These are phyloP conservation scores for Bothrops jararaca DNA, from an alignment of 2,113 vertebrate species.

Conservation along the genomic window DNA sequence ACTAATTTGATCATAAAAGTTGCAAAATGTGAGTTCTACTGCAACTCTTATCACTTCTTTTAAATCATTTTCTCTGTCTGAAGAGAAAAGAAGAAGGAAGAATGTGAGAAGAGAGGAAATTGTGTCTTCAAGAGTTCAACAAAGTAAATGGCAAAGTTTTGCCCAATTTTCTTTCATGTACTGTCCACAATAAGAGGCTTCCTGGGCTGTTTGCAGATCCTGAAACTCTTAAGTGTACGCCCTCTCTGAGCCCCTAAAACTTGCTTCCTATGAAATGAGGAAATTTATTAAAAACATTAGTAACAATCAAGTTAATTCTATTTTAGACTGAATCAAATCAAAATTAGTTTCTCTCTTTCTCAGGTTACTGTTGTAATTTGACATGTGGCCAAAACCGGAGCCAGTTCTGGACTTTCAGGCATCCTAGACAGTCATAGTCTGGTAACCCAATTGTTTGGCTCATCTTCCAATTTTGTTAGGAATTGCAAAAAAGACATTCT, in stretches of 20 bases:
- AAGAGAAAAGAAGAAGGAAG: not conserved
- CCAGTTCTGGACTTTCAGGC: not conserved
- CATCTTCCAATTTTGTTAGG: not conserved
- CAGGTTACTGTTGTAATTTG: not conserved
- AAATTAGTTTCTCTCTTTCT: not conserved
- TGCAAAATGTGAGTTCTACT: not conserved
- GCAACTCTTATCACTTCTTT: not conserved
- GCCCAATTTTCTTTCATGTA: not conserved
- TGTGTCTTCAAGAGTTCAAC: not conserved
- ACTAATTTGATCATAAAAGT: not conserved
- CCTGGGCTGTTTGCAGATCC: not conserved
- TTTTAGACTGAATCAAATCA: not conserved
- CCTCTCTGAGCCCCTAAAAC: not conserved
- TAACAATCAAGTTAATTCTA: not conserved
- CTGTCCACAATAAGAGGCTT: not conserved
- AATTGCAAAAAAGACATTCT: not conserved
- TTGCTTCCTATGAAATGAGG: not conserved
- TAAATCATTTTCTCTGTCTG: not conserved
- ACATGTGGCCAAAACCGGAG: not conserved
- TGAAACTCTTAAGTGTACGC: not conserved
- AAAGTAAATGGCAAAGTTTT: not conserved
- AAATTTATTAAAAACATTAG: not conserved
- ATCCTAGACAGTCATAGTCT: not conserved
- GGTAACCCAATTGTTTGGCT: not conserved
- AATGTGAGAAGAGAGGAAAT: not conserved